Conservation (phyloP, 2,113 vertebrate genomes). For the Gorsachius goisagi region DNA sequence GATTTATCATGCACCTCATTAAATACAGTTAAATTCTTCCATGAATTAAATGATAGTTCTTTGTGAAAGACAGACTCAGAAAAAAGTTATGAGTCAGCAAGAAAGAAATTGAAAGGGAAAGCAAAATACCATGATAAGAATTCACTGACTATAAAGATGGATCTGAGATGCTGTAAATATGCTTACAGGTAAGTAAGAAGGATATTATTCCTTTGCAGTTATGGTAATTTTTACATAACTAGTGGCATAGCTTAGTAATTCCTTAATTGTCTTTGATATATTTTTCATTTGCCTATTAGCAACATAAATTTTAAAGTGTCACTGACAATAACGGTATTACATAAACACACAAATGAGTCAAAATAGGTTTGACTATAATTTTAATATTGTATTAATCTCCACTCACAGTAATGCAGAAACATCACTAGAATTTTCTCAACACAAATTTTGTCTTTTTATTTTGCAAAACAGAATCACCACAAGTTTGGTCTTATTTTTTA, state of each 20-base stretch:
- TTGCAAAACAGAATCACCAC: not conserved
- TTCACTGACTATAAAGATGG: not conserved
- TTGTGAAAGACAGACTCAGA: not conserved
- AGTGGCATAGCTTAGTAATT: not conserved
- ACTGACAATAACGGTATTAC: not conserved
- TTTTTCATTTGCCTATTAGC: not conserved
- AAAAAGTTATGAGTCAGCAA: not conserved
- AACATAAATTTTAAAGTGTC: not conserved
- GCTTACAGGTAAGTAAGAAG: not conserved
- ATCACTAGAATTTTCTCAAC: not conserved
- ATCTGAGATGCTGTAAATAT: not conserved
- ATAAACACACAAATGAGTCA: not conserved
- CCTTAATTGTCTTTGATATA: not conserved
- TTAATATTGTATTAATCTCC: not conserved
- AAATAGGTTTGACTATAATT: not conserved
- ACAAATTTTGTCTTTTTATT: not conserved
- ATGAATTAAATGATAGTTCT: not conserved
- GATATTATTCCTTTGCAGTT: not conserved
- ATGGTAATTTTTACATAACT: not conserved
- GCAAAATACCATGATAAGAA: not conserved
- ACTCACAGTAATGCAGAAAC: not conserved
- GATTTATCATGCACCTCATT: not conserved
- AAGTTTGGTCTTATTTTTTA: not conserved
- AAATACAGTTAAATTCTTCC: not conserved
- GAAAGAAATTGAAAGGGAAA: not conserved